phyloP scores from a whole-genome alignment of 1,140 invertebrate genomes.

The Nomia melanderi region DNA sequence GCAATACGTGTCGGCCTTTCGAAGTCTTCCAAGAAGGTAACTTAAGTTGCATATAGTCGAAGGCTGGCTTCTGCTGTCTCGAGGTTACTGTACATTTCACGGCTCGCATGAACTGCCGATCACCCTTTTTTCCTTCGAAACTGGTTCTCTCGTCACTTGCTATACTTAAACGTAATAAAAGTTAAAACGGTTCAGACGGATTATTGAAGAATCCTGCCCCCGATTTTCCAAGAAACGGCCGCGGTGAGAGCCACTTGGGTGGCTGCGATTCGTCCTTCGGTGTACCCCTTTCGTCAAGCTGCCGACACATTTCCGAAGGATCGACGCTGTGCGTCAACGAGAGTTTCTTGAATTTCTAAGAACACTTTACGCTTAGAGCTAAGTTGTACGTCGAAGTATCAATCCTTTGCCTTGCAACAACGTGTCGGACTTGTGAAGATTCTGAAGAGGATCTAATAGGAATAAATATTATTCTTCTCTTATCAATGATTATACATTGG shows the following conservation, averaged over 20 bases:
- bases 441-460: too few species aligned
- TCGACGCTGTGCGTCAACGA: too few species aligned
- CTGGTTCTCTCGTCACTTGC: constrained; percentile 54
- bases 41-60: constrained; percentile 41
- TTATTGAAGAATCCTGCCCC: constrained; percentile 33
- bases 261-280: too few species aligned
- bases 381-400: too few species aligned
- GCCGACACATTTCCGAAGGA: not conserved
- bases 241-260: not conserved
- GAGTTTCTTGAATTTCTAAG: too few species aligned
- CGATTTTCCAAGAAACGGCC: constrained; percentile 18
- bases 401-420: too few species aligned
- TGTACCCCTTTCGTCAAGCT: not conserved
- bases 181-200: constrained; percentile 27
- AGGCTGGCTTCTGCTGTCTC: constrained; percentile 63
- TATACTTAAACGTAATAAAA: constrained; percentile 43
- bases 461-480: too few species aligned
- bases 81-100: constrained; percentile 60
- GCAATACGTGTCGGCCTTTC: constrained; percentile 37
- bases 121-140: constrained; percentile 45
- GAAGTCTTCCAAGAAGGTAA: constrained; percentile 40
- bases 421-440: too few species aligned
- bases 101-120: constrained; percentile 43
- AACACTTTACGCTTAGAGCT: too few species aligned
- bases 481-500: too few species aligned